Percentiles rank a stretch among this genome's conserved stretches.
phyloP scores from a whole-genome alignment of 2,113 vertebrate genomes.

The Cynoglossus semilaevis region DNA sequence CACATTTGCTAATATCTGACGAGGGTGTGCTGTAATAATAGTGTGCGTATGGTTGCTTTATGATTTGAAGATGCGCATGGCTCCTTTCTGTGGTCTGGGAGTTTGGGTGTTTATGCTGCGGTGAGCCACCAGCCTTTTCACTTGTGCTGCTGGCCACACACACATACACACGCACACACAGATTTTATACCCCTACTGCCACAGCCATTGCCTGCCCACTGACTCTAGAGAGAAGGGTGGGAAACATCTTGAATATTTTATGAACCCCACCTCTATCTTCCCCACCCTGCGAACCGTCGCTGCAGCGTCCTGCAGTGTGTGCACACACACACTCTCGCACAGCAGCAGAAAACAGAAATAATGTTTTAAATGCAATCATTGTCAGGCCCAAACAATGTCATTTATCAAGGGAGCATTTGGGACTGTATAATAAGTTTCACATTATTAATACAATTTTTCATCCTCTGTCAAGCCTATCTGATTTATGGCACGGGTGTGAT shows the following conservation, averaged over 20 bases:
- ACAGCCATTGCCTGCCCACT: slow-evolving; percentile 60
- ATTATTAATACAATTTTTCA: slow-evolving; percentile 99
- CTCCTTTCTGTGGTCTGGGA: slow-evolving; percentile 58
- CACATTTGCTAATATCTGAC: slow-evolving; percentile 50
- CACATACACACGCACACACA: slow-evolving; percentile 60
- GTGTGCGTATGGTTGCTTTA: slow-evolving; percentile 39
- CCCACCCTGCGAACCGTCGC: slow-evolving; percentile 41
- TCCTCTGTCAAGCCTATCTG: slow-evolving; percentile 96
- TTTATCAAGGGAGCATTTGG: slow-evolving; percentile 99
- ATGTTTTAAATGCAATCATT: slow-evolving; percentile 99
- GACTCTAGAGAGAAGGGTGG: slow-evolving; percentile 86
- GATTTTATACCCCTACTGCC: slow-evolving; percentile 65
- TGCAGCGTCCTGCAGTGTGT: slow-evolving; percentile 48
- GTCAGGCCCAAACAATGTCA: slow-evolving; percentile 99
- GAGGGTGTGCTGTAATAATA: slow-evolving; percentile 42
- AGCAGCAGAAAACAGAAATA: slow-evolving; percentile 93
- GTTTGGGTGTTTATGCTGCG: slow-evolving; percentile 53
- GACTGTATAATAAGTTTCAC: slow-evolving; percentile 99
- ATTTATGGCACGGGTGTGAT: slow-evolving; percentile 99
- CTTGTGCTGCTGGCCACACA: slow-evolving; percentile 37
- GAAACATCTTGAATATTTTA: slow-evolving; percentile 96
- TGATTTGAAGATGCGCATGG: slow-evolving; percentile 55
- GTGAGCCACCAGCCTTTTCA: slow-evolving; percentile 57
- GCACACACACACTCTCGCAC: slow-evolving; percentile 48
- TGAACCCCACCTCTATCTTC: slow-evolving; percentile 75